Base-by-base conservation (phyloP, 2,113 vertebrate genomes). In the Notechis scutatus region DNA sequence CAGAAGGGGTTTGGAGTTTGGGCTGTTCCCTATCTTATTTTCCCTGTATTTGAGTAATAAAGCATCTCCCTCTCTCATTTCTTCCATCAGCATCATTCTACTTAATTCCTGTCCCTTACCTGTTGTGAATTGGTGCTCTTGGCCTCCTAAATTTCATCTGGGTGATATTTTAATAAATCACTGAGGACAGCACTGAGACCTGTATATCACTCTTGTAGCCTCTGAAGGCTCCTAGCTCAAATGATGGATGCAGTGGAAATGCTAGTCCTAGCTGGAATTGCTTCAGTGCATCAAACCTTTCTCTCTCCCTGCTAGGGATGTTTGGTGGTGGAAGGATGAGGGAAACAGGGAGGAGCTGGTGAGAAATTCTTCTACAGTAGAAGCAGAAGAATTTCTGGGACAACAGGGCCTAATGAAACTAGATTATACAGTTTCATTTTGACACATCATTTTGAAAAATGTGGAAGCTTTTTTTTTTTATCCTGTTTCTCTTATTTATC, bases 261-360 rank as follows among this genome's bases (percentile, higher is more conserved):
- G 90, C 95, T 91, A 94, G 96, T 91, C 95, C 93, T 94, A 94
- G 95, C 94, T 95, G 94, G 94, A 94, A 92, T 87, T 85, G 94
- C 4, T 26, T 34, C 64, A 1, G 89, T 92, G 96, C 95, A 85
- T 85, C 92, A 89, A 85, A 20, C 47, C 61, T 54, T 39, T 4
- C 26, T 34, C 18, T 42, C 10, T 29, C 45, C 23, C 91, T 92
- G 24, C 34, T 39, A 55, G 14, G 14, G 0, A 39, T 23, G 56
- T 42, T 34, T n/a, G 34, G 59, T 64, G 21, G 61, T 55, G 15
- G 18, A 12, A n/a, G 20, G 47, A 8, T 26, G 54, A 5, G 1
- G 24, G 47, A 11, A 24, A 5, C 15, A 2, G 21, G 42, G 50
- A 34, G 74, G 34, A 24, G 24, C 7, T 52, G 24, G 1, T 0